phyloP scores from a whole-genome alignment of 2,888 invertebrate species.

The Drosophila sordidula region DNA sequence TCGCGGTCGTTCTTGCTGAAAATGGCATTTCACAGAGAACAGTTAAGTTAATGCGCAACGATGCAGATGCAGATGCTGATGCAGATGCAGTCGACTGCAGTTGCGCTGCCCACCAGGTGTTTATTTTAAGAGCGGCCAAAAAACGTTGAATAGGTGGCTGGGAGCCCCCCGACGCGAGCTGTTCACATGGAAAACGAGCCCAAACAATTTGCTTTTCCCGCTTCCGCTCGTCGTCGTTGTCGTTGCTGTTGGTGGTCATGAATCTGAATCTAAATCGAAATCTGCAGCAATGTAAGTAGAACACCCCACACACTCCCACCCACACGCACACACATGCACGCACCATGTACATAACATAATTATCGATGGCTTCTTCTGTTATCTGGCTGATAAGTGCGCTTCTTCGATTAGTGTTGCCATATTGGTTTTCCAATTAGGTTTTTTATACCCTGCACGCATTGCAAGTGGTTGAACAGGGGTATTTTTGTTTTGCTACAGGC shows the following conservation, averaged over 20 bases:
- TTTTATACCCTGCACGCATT: conserved; percentile 8
- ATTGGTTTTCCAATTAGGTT: conserved; percentile 77
- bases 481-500: too few species aligned
- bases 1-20: conserved; percentile 24
- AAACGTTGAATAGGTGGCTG: neutral
- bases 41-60: conserved; percentile 59
- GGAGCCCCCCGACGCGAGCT: conserved; percentile 1
- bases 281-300: conserved; percentile 83
- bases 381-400: conserved; percentile 64
- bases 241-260: conserved; percentile 64
- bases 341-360: conserved; percentile 49
- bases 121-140: conserved; percentile 45
- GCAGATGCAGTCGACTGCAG: conserved; percentile 43
- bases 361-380: conserved; percentile 56
- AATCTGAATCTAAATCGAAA: conserved; percentile 79
- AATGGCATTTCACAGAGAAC: conserved; percentile 53
- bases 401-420: conserved; percentile 48
- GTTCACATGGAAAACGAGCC: conserved; percentile 53
- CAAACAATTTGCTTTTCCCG: conserved; percentile 53
- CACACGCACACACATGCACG: conserved; percentile 12
- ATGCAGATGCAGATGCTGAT: conserved; percentile 42
- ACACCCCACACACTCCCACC: neutral
- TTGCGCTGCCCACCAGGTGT: conserved; percentile 53
- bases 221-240: conserved; percentile 38
- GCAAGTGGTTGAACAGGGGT: neutral